Evolutionary conservation across 2,113 vertebrate genomes (phyloP), one percentile per base, ranked within the genome.

Genomic region (Blennius ocellaris): DNA sequence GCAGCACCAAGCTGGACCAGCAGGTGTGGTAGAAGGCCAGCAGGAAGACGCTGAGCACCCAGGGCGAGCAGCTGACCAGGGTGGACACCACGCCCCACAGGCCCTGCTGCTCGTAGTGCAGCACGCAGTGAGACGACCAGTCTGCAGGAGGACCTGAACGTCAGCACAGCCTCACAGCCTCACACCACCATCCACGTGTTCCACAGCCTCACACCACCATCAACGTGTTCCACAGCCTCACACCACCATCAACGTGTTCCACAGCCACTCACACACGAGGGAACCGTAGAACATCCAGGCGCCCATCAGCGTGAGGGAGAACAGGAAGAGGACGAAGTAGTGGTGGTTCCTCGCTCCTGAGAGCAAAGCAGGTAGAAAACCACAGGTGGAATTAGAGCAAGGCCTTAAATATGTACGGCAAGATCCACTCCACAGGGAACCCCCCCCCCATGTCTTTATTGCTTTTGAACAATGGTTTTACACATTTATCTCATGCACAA

Each of bases 291-390:
- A 90, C 90, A 96, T 92, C 94, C 95, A 97, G 65, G 67, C 69
- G 73, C 94, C 83, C n/a, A 95, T 90, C 44, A 95, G 0, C 0
- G 78, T 41, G 8, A 98, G 82, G 48, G 94, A 94, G 49, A 90
- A 15, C 51, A 99, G 91, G 60, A 99, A 97, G 44, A 95, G 82
- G 5, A 99, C 55, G 73, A 96, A 99, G 90, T 94, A 97, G 63
- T 79, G 90, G 83, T 99, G 97, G 87, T 99, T 99, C 83, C 97
- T 96, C 58, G 95, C 85, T 62, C 97, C 97, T 99, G 68, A 6
- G 10, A 36, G 53, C 1, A 59, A 3, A 38, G 2, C 21, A 30
- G 21, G 4, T 30, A 4, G 21, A 30, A 30, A 30, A 30, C 2
- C 21, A 30, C 2, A 30, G 21, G 21, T 30, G 21, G 21, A 30